phyloP scores from a whole-genome alignment of 92 coral and sea anemone species.

The Muricea muricata region DNA sequence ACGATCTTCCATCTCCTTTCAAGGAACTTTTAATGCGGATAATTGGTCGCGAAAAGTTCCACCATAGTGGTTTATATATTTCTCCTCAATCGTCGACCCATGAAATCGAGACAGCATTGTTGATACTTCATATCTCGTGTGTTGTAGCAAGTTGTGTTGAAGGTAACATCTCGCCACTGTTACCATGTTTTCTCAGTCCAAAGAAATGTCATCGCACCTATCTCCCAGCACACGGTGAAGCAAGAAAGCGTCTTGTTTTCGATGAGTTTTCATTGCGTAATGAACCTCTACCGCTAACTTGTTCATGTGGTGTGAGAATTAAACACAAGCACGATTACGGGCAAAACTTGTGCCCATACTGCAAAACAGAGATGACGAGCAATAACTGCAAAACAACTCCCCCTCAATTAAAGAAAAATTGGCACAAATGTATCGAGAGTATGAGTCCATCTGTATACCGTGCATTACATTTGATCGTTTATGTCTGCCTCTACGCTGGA shows the following conservation, averaged over 20 bases:
- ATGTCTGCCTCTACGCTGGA: slow-evolving; percentile 81
- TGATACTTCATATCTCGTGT: slow-evolving; percentile 73
- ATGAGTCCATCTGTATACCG: slow-evolving; percentile 81
- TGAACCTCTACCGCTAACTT: background rate
- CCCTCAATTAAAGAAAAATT: background rate
- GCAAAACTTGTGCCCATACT: slow-evolving; percentile 23
- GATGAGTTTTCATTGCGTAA: slow-evolving; percentile 8
- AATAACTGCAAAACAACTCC: background rate
- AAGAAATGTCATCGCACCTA: background rate
- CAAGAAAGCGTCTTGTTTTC: background rate
- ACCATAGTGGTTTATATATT: slow-evolving; percentile 59
- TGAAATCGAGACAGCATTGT: slow-evolving; percentile 76
- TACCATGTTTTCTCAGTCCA: background rate
- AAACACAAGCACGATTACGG: background rate
- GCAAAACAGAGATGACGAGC: background rate
- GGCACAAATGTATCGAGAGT: slow-evolving; percentile 14
- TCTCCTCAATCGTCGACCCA: slow-evolving; percentile 63
- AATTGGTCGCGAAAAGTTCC: slow-evolving; percentile 74
- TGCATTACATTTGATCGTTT: slow-evolving; percentile 82
- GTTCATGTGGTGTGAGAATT: slow-evolving; percentile 23
- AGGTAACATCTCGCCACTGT: slow-evolving; percentile 1
- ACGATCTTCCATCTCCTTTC: slow-evolving; percentile 45
- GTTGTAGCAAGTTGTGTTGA: slow-evolving; percentile 48
- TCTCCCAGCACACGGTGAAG: background rate
- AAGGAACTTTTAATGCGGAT: slow-evolving; percentile 66